These are phyloP conservation scores for Hesperia comma DNA, from an alignment of 2,888 invertebrate genomes.

Conservation along the genomic window DNA sequence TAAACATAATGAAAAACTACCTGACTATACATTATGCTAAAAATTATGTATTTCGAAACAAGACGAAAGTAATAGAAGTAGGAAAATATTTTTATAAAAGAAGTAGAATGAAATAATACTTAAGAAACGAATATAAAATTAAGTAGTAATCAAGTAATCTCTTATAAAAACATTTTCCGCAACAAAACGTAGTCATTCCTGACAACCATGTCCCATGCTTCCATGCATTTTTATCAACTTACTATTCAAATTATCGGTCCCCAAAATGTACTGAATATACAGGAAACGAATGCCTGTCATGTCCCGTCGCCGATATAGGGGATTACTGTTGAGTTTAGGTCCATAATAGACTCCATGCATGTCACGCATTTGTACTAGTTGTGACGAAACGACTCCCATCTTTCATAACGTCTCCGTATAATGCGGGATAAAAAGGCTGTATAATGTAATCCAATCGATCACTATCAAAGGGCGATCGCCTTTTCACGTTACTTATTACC, in stretches of 20 bases:
- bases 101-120: too few species aligned
- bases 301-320: constrained; percentile 53
- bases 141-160: too few species aligned
- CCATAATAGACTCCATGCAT: constrained; percentile 54
- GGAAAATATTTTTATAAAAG: too few species aligned
- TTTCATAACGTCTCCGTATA: constrained; percentile 62
- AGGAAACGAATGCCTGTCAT: constrained; percentile 50
- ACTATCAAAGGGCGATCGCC: constrained; percentile 45
- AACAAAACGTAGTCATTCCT: too few species aligned
- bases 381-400: constrained; percentile 62
- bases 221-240: constrained; percentile 6
- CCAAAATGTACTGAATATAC: constrained; percentile 38
- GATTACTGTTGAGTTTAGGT: constrained; percentile 54
- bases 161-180: too few species aligned
- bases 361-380: constrained; percentile 67
- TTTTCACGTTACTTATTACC: constrained; percentile 14
- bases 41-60: too few species aligned
- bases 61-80: too few species aligned
- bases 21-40: too few species aligned
- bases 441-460: constrained; percentile 60
- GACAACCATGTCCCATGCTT: too few species aligned
- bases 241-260: constrained; percentile 22
- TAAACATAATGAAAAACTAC: too few species aligned
- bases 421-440: constrained; percentile 47
- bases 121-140: too few species aligned